Percentiles rank a stretch among this genome's conserved stretches.
Conservation (phyloP, 2,888 invertebrate species). For the Acronicta psi region DNA sequence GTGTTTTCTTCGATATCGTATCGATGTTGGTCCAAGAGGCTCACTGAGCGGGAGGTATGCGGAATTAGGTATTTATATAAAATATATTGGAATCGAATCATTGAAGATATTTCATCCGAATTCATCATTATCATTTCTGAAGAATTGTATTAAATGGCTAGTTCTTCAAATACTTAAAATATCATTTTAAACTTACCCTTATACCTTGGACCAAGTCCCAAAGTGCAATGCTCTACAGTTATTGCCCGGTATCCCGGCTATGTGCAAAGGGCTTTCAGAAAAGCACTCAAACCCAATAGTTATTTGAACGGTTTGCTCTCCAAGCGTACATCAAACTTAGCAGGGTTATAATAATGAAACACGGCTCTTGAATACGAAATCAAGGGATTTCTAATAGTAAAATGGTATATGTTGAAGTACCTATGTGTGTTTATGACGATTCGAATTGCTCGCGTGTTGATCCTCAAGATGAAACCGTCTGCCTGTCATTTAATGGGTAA, state of each 20-base stretch:
- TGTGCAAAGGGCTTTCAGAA: slow-evolving; percentile 58
- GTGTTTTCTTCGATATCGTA: slow-evolving; percentile 30
- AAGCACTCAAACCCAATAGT: slow-evolving; percentile 56
- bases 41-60: no score
- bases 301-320: slow-evolving; percentile 57
- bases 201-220: slow-evolving; percentile 40
- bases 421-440: background rate
- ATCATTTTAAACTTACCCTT: background rate
- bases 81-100: no score
- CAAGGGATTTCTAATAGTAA: slow-evolving; percentile 26
- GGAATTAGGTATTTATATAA: no score
- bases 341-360: slow-evolving; percentile 59
- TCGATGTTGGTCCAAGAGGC: slow-evolving; percentile 15
- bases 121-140: no score
- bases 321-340: slow-evolving; percentile 59
- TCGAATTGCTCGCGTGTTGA: background rate
- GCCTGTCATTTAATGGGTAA: no score
- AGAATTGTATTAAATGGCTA: no score
- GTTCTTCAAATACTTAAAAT: no score
- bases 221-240: slow-evolving; percentile 68
- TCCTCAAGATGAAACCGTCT: background rate
- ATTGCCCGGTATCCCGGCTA: slow-evolving; percentile 56
- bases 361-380: slow-evolving; percentile 54
- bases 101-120: no score
- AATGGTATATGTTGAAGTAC: slow-evolving; percentile 14